These are phyloP conservation scores for Gambusia holbrooki DNA, from an alignment of 2,113 vertebrate species.

Conservation along the genomic window DNA sequence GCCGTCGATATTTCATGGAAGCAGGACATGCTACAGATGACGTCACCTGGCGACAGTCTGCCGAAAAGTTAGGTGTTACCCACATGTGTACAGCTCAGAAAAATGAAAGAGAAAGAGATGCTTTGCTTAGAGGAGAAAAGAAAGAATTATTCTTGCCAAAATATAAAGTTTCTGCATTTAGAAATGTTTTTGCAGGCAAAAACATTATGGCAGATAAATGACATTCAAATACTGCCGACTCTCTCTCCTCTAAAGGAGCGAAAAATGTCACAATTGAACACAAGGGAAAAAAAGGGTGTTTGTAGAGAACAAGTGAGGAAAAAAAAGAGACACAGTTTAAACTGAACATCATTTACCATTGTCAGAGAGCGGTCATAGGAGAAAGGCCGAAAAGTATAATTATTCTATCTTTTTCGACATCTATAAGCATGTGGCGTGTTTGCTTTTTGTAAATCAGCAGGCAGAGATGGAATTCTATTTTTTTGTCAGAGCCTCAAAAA, in stretches of 20 bases:
- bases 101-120: not conserved
- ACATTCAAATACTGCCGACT: slow-evolving; percentile 14
- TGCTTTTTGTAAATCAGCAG: slow-evolving; percentile 55
- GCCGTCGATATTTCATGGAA: not conserved
- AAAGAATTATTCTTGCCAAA: not conserved
- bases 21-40: not conserved
- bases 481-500: slow-evolving; percentile 38
- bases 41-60: not conserved
- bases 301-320: slow-evolving; percentile 26
- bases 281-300: slow-evolving; percentile 15
- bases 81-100: not conserved
- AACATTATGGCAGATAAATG: slow-evolving; percentile 21
- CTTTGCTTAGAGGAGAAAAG: not conserved
- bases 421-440: slow-evolving; percentile 27
- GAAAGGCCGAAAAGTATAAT: slow-evolving; percentile 55
- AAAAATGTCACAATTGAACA: slow-evolving; percentile 13
- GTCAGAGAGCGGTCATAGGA: slow-evolving; percentile 44
- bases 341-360: slow-evolving; percentile 35
- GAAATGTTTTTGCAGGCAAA: slow-evolving; percentile 15
- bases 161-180: slow-evolving; percentile 3
- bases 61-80: not conserved
- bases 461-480: slow-evolving; percentile 40
- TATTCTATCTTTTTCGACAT: slow-evolving; percentile 49
- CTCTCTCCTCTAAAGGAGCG: slow-evolving; percentile 4
- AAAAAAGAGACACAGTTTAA: slow-evolving; percentile 36